Conservation (phyloP, 1,140 invertebrate species). For the Tribolium castaneum region DNA sequence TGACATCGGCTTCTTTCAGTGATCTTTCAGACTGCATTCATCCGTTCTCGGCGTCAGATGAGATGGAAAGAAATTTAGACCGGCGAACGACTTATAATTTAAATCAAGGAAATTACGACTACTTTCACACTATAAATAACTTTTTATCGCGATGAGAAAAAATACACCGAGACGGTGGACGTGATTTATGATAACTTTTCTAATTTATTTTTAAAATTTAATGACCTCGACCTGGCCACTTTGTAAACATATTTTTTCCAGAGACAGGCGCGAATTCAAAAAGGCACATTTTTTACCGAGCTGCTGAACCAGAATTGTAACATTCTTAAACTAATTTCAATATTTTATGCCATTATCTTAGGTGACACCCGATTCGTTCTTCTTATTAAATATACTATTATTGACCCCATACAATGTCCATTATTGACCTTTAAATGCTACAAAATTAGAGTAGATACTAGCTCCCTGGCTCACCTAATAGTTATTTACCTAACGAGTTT, state of each 20-base stretch:
- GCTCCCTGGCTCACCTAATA: too few relatives aligned
- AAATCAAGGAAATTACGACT: conserved; percentile 34
- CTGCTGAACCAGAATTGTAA: not conserved
- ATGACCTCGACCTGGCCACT: conserved; percentile 17
- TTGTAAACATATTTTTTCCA: conserved; percentile 29
- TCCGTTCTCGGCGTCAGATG: conserved; percentile 9
- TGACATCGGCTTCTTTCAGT: conserved; percentile 27
- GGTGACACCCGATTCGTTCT: too few relatives aligned
- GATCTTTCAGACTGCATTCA: conserved; percentile 20
- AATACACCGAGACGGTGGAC: conserved; percentile 26
- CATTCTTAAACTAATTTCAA: not conserved
- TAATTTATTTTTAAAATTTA: conserved; percentile 30
- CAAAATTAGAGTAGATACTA: too few relatives aligned
- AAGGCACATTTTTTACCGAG: not conserved
- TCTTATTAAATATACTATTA: too few relatives aligned
- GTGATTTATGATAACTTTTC: conserved; percentile 28
- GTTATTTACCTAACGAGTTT: too few relatives aligned
- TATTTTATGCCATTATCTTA: not conserved
- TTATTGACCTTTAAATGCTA: too few relatives aligned
- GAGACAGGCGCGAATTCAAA: not conserved
- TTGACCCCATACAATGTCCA: too few relatives aligned
- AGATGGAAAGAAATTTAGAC: conserved; percentile 17
- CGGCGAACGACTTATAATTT: conserved; percentile 25
- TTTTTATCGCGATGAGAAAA: conserved; percentile 30
- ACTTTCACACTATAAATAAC: conserved; percentile 36